Percentiles rank a stretch among this genome's conserved stretches.
phyloP scores from a whole-genome alignment of 2,888 invertebrate species.

The Cactoblastis cactorum region DNA sequence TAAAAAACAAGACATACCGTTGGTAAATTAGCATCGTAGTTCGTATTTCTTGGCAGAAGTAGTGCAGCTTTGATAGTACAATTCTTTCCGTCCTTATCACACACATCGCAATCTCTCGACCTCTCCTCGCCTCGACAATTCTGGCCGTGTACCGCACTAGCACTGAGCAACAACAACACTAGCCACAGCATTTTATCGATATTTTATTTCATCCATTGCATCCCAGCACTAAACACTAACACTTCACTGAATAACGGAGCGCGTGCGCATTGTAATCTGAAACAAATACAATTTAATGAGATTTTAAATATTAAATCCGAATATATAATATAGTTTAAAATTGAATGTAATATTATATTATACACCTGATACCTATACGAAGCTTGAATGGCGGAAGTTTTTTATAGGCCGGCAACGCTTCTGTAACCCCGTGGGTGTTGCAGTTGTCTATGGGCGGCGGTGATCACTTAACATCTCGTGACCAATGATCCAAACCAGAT shows the following conservation, averaged over 20 bases:
- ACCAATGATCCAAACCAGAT: no score
- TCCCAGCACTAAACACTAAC: slow-evolving; percentile 33
- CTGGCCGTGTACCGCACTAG: slow-evolving; percentile 33
- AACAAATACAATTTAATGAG: slow-evolving; percentile 30
- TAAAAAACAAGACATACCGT: slow-evolving; percentile 54
- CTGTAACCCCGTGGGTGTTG: no score
- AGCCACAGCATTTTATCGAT: slow-evolving; percentile 53
- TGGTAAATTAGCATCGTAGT: slow-evolving; percentile 73
- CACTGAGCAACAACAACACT: slow-evolving; percentile 38
- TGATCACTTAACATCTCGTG: no score
- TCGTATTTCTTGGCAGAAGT: slow-evolving; percentile 80
- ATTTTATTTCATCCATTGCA: slow-evolving; percentile 21
- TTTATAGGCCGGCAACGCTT: no score
- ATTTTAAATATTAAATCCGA: no score
- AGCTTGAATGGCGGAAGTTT: no score
- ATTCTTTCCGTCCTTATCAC: slow-evolving; percentile 52
- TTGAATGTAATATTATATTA: no score
- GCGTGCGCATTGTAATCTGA: slow-evolving; percentile 24
- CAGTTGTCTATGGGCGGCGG: no score
- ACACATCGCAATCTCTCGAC: slow-evolving; percentile 65
- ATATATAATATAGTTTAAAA: no score
- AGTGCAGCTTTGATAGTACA: slow-evolving; percentile 84
- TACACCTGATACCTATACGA: no score
- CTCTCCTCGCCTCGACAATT: slow-evolving; percentile 62
- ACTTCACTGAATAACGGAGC: slow-evolving; percentile 26